These are phyloP conservation scores for Clarias fuscus DNA, from an alignment of 2,797 vertebrate genomes.

Conservation along the genomic window DNA sequence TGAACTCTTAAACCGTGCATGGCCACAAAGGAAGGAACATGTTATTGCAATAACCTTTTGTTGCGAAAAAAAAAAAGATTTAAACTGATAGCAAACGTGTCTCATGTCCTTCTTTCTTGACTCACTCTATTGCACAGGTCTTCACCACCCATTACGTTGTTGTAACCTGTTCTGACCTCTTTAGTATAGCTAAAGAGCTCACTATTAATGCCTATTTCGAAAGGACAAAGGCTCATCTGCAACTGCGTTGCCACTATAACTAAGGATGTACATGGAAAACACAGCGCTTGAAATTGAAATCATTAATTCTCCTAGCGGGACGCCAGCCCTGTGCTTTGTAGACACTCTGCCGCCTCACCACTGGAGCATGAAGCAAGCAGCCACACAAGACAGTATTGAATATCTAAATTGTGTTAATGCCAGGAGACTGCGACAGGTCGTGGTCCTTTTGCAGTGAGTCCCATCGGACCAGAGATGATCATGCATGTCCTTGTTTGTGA, in stretches of 20 bases:
- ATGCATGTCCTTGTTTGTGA: neutral
- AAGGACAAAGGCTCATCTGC: conserved; percentile 60
- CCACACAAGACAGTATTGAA: conserved; percentile 62
- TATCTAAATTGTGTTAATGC: conserved; percentile 56
- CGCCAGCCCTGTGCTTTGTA: conserved; percentile 47
- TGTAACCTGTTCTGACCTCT: conserved; percentile 25
- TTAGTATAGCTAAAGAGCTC: conserved; percentile 28
- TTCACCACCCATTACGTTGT: conserved; percentile 25
- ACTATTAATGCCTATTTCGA: conserved; percentile 41
- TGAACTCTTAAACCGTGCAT: neutral
- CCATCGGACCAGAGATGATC: neutral
- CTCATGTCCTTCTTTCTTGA: neutral
- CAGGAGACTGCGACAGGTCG: conserved; percentile 36
- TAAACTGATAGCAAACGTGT: neutral
- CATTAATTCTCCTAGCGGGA: conserved; percentile 73
- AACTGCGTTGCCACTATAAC: conserved; percentile 64
- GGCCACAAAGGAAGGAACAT: conserved; percentile 27
- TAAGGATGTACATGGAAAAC: conserved; percentile 62
- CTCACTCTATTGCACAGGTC: neutral
- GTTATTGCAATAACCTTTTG: conserved; percentile 2
- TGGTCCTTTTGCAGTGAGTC: neutral
- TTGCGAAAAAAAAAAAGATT: too few relatives aligned
- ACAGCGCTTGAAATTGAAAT: conserved; percentile 72
- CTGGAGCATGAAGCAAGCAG: conserved; percentile 68
- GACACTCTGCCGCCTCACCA: conserved; percentile 50